Evolutionary conservation across 2,797 vertebrate species (phyloP).

Genomic region (Eptatretus atami): DNA sequence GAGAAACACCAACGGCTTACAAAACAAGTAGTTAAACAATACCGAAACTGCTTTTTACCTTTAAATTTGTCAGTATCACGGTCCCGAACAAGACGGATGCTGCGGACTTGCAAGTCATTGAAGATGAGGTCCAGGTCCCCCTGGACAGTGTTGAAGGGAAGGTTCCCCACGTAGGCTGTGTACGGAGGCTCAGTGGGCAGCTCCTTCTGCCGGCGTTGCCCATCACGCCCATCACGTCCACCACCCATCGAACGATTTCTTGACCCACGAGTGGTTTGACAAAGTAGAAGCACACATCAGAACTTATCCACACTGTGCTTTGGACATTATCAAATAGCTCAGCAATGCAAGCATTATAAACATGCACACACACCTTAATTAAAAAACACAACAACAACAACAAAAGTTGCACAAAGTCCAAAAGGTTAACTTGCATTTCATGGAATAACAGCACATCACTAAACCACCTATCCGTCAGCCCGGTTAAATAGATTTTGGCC

Average conservation of each 20-base stretch:
- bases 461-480: no score
- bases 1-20: neutral
- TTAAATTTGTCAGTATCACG: constrained; percentile 99
- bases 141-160: constrained; percentile 84
- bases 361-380: no score
- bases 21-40: neutral
- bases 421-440: no score
- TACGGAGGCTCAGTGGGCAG: constrained; percentile 71
- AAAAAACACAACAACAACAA: no score
- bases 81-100: constrained; percentile 74
- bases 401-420: no score
- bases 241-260: neutral
- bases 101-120: constrained; percentile 64
- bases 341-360: no score
- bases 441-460: no score
- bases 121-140: constrained; percentile 93
- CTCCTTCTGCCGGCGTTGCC: constrained; percentile 61
- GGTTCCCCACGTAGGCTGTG: constrained; percentile 85
- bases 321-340: no score
- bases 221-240: constrained; percentile 18
- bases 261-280: no score
- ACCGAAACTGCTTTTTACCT: constrained; percentile 20
- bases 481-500: no score
- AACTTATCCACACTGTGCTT: no score
- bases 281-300: no score